Evolutionary conservation across 2,888 invertebrate species (phyloP).

Genomic region (Epistrophella euchroma): DNA sequence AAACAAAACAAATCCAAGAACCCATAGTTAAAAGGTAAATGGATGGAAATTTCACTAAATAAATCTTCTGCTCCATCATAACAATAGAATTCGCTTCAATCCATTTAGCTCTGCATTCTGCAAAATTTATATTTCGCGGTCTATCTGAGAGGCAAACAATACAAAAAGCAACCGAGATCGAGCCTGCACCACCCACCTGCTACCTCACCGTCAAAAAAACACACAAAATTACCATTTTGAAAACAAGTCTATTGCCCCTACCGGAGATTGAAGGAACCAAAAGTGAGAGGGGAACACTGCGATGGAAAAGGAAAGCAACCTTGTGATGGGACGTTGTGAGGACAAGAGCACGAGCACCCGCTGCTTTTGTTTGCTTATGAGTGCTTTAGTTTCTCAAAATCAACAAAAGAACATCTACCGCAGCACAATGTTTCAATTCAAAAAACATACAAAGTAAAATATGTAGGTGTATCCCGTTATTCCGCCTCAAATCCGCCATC

Average conservation of each 20-base stretch:
- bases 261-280: slow-evolving; percentile 18
- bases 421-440: slow-evolving; percentile 73
- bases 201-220: slow-evolving; percentile 19
- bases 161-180: slow-evolving; percentile 24
- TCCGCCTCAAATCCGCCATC: slow-evolving; percentile 12
- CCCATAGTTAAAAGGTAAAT: slow-evolving; percentile 22
- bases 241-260: slow-evolving; percentile 36
- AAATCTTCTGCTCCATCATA: slow-evolving; percentile 27
- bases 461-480: slow-evolving; percentile 12
- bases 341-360: slow-evolving; percentile 55
- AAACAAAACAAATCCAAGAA: slow-evolving; percentile 7
- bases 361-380: slow-evolving; percentile 71
- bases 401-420: slow-evolving; percentile 75
- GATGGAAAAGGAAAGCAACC: slow-evolving; percentile 43
- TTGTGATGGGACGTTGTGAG: slow-evolving; percentile 47
- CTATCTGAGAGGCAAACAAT: slow-evolving; percentile 54
- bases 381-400: slow-evolving; percentile 75
- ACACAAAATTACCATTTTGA: slow-evolving; percentile 68
- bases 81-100: slow-evolving; percentile 63
- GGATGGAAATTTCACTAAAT: slow-evolving; percentile 48
- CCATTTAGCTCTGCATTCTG: slow-evolving; percentile 64
- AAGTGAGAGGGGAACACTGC: slow-evolving; percentile 1
- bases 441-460: slow-evolving; percentile 53
- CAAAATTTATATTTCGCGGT: slow-evolving; percentile 66
- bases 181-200: not conserved